Evolutionary conservation across 2,888 invertebrate genomes (phyloP), one percentile per base, ranked within the genome.

Genomic region (Nomada fabriciana): DNA sequence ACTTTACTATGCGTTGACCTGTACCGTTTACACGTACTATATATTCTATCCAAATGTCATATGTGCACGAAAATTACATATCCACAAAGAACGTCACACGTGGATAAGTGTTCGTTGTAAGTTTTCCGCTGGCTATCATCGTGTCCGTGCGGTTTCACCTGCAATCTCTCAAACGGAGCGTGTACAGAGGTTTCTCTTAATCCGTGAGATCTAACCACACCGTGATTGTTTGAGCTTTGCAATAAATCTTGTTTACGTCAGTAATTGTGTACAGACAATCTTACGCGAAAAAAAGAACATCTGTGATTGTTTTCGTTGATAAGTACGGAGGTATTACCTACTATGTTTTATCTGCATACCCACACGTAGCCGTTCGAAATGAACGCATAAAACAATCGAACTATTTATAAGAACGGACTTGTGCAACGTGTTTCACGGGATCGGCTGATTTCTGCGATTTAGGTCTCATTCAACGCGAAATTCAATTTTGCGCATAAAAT

Each of bases 181-280:
- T 65, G 50, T 71, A 71, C 70, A 60, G 57, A 50, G 53, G 74
- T 43, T 82, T 80, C 60, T 65, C 36, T 53, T 76, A 81, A 81
- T 79, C 72, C 77, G 57, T 47, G 70, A 55, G 50, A 69, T 74
- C 67, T 82, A 75, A 79, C 82, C 70, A 73, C 75, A 67, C 79
- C 43, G 11, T 76, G 68, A 63, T 29, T 82, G 65, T 71, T 53
- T 11, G 36, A 23, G 74, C 67, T 74, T 82, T 74, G 43, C 43
- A 25, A 13, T 13, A 50, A 61, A 43, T 65, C 25, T 47, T 25
- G n/a, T 69, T 29, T 29, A 43, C 23, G 42, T 70, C 65, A 70
- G 61, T 74, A 77, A 83, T 81, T 81, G 23, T 43, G 20, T 65
- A 15, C 57, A 11, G 10, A 2, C 5, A 42, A 47, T 10, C 36